phyloP scores from a whole-genome alignment of 30 jellyfish, hydroid and myxozoan species.

The Hydractinia symbiolongicarpus region DNA sequence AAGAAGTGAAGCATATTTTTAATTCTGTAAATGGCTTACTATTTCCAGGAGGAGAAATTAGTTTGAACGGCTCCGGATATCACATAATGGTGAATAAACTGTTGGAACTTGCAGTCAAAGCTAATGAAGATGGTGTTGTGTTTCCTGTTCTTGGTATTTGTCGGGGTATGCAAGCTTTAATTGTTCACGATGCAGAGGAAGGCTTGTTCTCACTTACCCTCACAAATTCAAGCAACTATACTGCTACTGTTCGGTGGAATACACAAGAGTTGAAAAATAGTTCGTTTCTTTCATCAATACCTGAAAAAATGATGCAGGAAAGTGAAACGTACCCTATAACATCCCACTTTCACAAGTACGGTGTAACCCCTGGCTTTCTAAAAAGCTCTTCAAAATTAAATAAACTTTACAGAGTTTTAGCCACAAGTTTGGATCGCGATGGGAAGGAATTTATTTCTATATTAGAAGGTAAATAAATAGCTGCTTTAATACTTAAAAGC shows the following conservation, averaged over 20 bases:
- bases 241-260: constrained; percentile 34
- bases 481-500: too few species aligned
- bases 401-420: constrained; percentile 18
- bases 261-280: constrained; percentile 16
- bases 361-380: constrained; percentile 31
- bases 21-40: constrained; percentile 49
- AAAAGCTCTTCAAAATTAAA: constrained; percentile 13
- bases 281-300: constrained; percentile 20
- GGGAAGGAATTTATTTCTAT: constrained; percentile 53
- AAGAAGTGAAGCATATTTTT: constrained; percentile 24
- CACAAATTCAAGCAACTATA: constrained; percentile 49
- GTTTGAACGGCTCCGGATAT: constrained; percentile 39
- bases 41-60: constrained; percentile 81
- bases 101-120: constrained; percentile 38
- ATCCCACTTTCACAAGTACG: constrained; percentile 56
- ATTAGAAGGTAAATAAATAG: constrained; percentile 37
- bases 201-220: constrained; percentile 21
- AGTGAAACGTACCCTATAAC: constrained; percentile 33
- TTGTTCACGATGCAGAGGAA: constrained; percentile 25
- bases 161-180: constrained; percentile 75
- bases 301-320: constrained; percentile 8
- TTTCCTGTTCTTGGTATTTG: constrained; percentile 84
- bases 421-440: constrained; percentile 49
- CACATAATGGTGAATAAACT: constrained; percentile 25
- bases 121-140: constrained; percentile 43